Evolutionary conservation across 35 echinoderm and acorn worm species (phyloP).

Genomic region (Chiridota heheva): DNA sequence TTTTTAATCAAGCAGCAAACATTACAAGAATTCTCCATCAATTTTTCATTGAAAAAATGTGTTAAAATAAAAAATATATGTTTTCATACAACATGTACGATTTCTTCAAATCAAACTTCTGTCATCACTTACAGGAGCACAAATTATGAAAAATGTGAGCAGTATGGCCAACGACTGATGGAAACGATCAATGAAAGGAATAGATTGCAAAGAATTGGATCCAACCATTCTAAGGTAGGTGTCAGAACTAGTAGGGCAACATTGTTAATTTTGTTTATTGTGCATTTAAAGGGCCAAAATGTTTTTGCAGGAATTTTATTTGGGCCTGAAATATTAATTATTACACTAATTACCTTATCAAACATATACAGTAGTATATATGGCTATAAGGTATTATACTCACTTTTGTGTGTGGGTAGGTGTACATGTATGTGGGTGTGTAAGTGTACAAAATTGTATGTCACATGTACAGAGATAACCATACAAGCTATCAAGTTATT

Average conservation of each 20-base stretch:
- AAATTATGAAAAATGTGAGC: slow-evolving; percentile 74
- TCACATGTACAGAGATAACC: too few relatives aligned
- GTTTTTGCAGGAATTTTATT: not conserved
- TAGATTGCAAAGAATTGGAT: slow-evolving; percentile 84
- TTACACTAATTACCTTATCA: not conserved
- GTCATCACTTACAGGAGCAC: slow-evolving; percentile 54
- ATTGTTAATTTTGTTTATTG: not conserved
- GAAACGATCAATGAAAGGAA: slow-evolving; percentile 85
- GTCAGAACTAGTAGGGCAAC: not conserved
- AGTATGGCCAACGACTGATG: slow-evolving; percentile 75
- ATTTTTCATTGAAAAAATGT: too few relatives aligned
- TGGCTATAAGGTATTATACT: not conserved
- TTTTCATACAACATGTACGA: too few relatives aligned
- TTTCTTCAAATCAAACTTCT: not conserved
- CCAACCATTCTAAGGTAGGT: slow-evolving; percentile 77
- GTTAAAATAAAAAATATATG: too few relatives aligned
- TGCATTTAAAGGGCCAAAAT: too few relatives aligned
- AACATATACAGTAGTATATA: not conserved
- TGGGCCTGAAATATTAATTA: not conserved
- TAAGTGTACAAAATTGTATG: too few relatives aligned
- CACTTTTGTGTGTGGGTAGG: too few relatives aligned
- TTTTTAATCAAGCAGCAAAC: too few relatives aligned
- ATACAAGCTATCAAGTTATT: too few relatives aligned
- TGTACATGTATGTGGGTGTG: too few relatives aligned
- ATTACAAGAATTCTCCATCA: too few relatives aligned